Base-by-base conservation (phyloP, 2,888 invertebrate species). In the Agrochola lychnidis region DNA sequence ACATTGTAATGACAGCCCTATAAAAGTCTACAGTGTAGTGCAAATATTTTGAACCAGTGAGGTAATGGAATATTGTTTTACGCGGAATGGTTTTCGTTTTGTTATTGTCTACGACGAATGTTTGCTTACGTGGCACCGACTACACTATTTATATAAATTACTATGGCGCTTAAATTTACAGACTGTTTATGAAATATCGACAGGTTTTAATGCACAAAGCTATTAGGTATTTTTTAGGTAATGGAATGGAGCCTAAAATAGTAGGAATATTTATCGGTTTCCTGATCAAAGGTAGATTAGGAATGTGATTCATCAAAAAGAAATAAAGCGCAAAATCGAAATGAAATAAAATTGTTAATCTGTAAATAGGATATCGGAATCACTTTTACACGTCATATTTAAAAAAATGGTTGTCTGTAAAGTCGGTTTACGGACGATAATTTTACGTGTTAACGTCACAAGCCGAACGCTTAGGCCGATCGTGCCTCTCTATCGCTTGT, bases 11-110 rank as follows among this genome's bases (percentile, higher is more conserved):
- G 53, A n/a, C 84, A 86, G n/a, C 85, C 86, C 87, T 85, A 82
- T 74, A 67, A 79, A 45, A 77, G 84, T 78, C 75, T 84, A 89
- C 89, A 86, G 45, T 81, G 80, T 82, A 89, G 86, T 86, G 89
- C 91, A 93, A 94, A 94, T 93, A 92, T 94, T 94, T 91, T 93
- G 89, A 85, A 85, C 84, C 85, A 72, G 78, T 73, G 79, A 80
- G 81, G 82, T 90, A 89, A 90, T 92, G 90, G 91, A 89, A 91
- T 90, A 90, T 90, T 90, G 84, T 91, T 91, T 88, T 90, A 86
- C 87, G 82, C 73, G 82, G 86, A 89, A 90, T 75, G 81, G 76
- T 82, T 89, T 87, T 89, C 90, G 87, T 83, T 87, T 86, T 80
- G 85, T 78, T 84, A 80, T 83, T 84, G 80, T 83, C 77, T 80